phyloP scores from a whole-genome alignment of 2,797 vertebrate species.

The Schizopygopsis malacanthus region DNA sequence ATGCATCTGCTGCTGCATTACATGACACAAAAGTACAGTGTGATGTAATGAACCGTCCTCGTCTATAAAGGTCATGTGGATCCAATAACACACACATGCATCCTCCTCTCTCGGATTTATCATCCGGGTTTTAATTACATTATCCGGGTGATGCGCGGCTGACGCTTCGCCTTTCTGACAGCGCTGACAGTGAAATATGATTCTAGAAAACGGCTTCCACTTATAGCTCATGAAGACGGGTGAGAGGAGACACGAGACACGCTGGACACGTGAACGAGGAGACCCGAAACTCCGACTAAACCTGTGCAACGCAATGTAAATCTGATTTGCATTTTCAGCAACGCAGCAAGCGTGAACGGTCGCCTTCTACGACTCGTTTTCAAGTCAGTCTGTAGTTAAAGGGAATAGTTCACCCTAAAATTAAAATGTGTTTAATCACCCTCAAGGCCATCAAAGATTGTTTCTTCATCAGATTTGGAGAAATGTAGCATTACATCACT shows the following conservation, averaged over 20 bases:
- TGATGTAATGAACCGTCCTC: conserved; percentile 26
- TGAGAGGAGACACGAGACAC: conserved; percentile 50
- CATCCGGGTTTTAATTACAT: conserved; percentile 64
- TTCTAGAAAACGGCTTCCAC: conserved; percentile 64
- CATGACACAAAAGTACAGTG: background rate
- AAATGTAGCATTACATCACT: background rate
- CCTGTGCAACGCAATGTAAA: background rate
- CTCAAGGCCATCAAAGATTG: background rate
- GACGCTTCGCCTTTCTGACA: conserved; percentile 62
- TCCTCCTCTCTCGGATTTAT: conserved; percentile 51
- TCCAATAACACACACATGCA: conserved; percentile 33
- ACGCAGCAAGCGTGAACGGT: background rate
- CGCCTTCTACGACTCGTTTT: background rate
- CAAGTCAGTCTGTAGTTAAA: background rate
- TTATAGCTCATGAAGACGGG: conserved; percentile 73
- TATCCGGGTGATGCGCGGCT: conserved; percentile 58
- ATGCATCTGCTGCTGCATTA: conserved; percentile 47
- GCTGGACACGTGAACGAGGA: background rate
- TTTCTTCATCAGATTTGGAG: background rate
- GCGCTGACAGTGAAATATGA: conserved; percentile 71
- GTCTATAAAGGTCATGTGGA: conserved; percentile 6
- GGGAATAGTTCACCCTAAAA: background rate
- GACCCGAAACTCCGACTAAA: background rate
- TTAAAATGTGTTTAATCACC: background rate
- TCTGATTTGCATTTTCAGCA: background rate